Evolutionary conservation across 2,797 vertebrate genomes (phyloP), one percentile per base, ranked within the genome.

Genomic region (Notolepis coatsorum): DNA sequence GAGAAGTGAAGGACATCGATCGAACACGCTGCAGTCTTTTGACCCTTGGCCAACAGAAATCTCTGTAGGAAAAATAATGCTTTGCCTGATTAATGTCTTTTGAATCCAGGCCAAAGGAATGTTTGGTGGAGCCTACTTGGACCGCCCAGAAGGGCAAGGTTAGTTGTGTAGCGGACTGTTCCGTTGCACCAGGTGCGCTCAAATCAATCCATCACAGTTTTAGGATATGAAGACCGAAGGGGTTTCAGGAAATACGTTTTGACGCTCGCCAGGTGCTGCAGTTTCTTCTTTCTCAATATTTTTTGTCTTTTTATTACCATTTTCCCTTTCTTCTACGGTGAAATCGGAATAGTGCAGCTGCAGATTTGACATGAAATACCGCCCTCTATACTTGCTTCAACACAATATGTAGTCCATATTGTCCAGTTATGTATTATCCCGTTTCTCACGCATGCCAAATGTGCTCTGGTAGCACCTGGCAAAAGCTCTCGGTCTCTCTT

Each of bases 371-470:
- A 42, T 45, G 73, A 76, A 64, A 58, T 79, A 73, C 69, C 51
- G 38, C 73, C 77, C 79, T 82, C 84, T 76, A 71, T 78, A 82
- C 79, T 69, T 63, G 77, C 35, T 33, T 53, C 17, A 35, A 38
- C 33, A 25, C 52, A 71, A 76, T 81, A 77, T 77, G 66, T 61
- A 75, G 79, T 71, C 75, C 73, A 71, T 84, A 75, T 80, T n/a
- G 76, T 77, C n/a, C n/a, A n/a, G n/a, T n/a, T n/a, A n/a, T n/a
- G 20, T 38, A 53, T 53, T 37, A 23, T 52, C 50, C 63, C 49
- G 21, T 50, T 56, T 43, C 54, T 79, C 51, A 61, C 65, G 84
- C 81, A 82, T 86, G 79, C 84, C 77, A 80, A 80, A 72, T 79
- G 68, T 64, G 68, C 52, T 42, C 45, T 71, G 53, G 41, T 49